phyloP scores from a whole-genome alignment of 2,113 vertebrate genomes.

The Paramormyrops kingsleyae region DNA sequence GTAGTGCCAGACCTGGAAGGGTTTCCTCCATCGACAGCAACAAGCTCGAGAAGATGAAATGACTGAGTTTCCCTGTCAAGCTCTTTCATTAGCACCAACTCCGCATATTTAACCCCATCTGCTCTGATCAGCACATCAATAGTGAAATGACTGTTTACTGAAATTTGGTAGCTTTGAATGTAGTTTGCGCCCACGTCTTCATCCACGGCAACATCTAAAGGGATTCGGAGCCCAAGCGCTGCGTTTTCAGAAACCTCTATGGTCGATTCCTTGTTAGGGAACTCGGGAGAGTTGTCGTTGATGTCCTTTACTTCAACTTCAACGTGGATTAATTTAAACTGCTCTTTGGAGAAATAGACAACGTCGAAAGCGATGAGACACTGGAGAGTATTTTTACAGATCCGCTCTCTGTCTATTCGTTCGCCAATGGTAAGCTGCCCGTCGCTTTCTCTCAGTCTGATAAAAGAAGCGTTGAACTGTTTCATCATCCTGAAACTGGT shows the following conservation, averaged over 20 bases:
- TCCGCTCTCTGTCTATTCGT: constrained; percentile 80
- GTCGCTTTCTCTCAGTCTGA: constrained; percentile 81
- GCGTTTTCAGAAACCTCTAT: constrained; percentile 88
- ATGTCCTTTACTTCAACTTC: constrained; percentile 89
- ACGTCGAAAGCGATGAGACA: constrained; percentile 89
- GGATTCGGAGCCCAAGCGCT: constrained; percentile 74
- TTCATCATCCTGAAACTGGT: constrained; percentile 89
- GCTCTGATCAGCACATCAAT: constrained; percentile 83
- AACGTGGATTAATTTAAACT: constrained; percentile 86
- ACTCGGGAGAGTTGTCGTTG: constrained; percentile 87
- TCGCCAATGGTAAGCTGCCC: constrained; percentile 82
- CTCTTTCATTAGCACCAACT: constrained; percentile 84
- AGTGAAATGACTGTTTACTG: constrained; percentile 83
- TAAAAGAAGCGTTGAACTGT: constrained; percentile 85
- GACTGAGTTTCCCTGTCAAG: constrained; percentile 85
- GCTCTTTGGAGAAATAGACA: constrained; percentile 83
- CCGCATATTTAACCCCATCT: constrained; percentile 85
- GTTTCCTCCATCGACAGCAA: constrained; percentile 81
- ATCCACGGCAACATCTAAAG: constrained; percentile 78
- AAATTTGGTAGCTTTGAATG: constrained; percentile 84
- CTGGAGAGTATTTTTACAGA: constrained; percentile 75
- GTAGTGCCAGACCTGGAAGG: constrained; percentile 73
- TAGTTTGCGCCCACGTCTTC: constrained; percentile 85
- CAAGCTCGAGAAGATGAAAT: constrained; percentile 73
- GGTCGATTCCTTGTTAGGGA: constrained; percentile 67